Evolutionary conservation across 2,888 invertebrate species (phyloP), one percentile per base, ranked within the genome.

Genomic region (Nymphalis c-album): DNA sequence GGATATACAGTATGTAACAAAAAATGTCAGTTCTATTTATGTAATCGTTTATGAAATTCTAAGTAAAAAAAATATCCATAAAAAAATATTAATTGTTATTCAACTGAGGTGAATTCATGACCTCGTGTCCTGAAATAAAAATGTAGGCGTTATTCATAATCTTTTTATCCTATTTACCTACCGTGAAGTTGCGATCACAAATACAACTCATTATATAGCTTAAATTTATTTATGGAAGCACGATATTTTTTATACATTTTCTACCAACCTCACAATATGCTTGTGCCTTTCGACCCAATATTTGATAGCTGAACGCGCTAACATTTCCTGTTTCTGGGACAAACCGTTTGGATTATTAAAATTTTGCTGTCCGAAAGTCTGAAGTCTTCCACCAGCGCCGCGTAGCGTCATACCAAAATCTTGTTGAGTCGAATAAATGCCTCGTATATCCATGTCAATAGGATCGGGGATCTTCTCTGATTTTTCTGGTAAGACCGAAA

Each of bases 221-320:
- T 5, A 31, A 31, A 4, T 1, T n/a, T 0, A n/a, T 0, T 48
- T 48, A 48, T 40, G 13, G 13, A 40, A 40, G 3, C 26, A 31
- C 26, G 26, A 31, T 0, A 13, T 13, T 40, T 40, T 40, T 10
- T 13, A 40, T 13, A 40, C 3, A 40, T 13, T 13, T 13, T 13
- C 13, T 40, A 40, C 40, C 40, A 40, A 40, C 97, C 96, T 95
- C 55, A 97, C 97, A 64, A 97, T 96, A 80, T 97, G 97, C 86
- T 97, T 97, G 82, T 97, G 97, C 50, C 97, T 91, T 80, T 97
- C 97, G 40, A 97, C 97, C 97, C 97, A 97, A 80, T 97, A 97
- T 79, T 97, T 97, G 77, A 97, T 97, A 20, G 97, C 96, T 46
- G 96, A 97, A 74, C 97, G 93, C 1, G 97, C 97, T 86, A 97